These are phyloP conservation scores for Caretta caretta DNA, from an alignment of 2,113 vertebrate species.

Conservation along the genomic window DNA sequence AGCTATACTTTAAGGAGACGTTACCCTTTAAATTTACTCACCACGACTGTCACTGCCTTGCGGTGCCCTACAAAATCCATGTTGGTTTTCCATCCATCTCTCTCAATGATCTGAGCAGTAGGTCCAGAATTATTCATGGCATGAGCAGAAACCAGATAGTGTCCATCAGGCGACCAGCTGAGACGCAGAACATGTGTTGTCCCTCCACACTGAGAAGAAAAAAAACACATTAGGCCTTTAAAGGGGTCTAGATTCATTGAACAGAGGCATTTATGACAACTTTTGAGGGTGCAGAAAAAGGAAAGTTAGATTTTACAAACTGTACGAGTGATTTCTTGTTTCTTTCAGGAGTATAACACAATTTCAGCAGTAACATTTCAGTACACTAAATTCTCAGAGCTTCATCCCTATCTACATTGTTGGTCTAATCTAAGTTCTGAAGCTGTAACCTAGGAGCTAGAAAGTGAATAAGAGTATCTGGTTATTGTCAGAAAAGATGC, in stretches of 20 bases:
- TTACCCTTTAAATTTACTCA: slow-evolving; percentile 71
- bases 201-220: slow-evolving; percentile 90
- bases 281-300: background rate
- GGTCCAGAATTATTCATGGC: slow-evolving; percentile 99
- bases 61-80: slow-evolving; percentile 99
- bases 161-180: slow-evolving; percentile 98
- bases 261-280: background rate
- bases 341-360: background rate
- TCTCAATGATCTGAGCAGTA: slow-evolving; percentile 97
- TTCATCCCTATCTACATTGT: background rate
- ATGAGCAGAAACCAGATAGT: slow-evolving; percentile 98
- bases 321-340: background rate
- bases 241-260: background rate
- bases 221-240: background rate
- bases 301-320: background rate
- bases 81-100: slow-evolving; percentile 98
- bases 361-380: background rate
- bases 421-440: rapidly evolving
- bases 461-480: background rate
- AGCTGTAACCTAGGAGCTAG: rapidly evolving
- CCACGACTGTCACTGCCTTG: slow-evolving; percentile 98
- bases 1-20: background rate
- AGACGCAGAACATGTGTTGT: slow-evolving; percentile 96
- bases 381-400: background rate
- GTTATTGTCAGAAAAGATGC: background rate